Conservation (phyloP, 2,113 vertebrate species). For the Syrrhaptes paradoxus region DNA sequence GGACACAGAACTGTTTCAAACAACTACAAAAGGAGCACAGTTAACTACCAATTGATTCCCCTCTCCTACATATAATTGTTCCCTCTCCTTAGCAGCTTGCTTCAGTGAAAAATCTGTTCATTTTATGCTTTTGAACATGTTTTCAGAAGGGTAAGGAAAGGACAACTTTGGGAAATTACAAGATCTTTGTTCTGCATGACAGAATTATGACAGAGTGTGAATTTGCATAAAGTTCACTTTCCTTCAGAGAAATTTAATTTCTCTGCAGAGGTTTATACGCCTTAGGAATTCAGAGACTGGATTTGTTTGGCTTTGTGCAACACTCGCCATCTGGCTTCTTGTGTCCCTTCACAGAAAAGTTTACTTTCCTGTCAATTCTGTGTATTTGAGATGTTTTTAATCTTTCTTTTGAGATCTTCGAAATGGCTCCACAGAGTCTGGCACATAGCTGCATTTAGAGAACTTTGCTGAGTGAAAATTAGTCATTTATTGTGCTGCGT, state of each 20-base stretch:
- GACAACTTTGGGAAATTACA: constrained; percentile 26
- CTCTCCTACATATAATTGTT: background rate
- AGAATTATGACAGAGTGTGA: constrained; percentile 14
- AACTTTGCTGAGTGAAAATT: constrained; percentile 59
- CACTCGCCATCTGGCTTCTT: constrained; percentile 54
- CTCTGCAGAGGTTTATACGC: constrained; percentile 30
- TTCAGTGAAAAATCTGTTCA: background rate
- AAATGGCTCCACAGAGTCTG: constrained; percentile 64
- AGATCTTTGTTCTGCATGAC: constrained; percentile 40
- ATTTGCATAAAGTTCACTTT: constrained; percentile 46
- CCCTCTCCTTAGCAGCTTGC: background rate
- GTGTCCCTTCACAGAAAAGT: constrained; percentile 46
- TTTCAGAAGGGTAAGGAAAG: constrained; percentile 13
- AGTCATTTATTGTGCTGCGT: constrained; percentile 60
- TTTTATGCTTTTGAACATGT: constrained; percentile 19
- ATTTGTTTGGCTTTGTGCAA: constrained; percentile 50
- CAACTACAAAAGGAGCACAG: background rate
- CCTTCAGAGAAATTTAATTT: constrained; percentile 40
- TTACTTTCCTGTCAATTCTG: constrained; percentile 62
- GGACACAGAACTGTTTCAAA: background rate
- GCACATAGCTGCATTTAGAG: background rate
- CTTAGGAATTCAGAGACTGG: constrained; percentile 47
- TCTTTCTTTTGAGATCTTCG: constrained; percentile 52
- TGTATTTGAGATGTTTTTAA: constrained; percentile 57
- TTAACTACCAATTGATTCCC: constrained; percentile 5